Conservation (phyloP, 2,113 vertebrate species). For the Helogale parvula region DNA sequence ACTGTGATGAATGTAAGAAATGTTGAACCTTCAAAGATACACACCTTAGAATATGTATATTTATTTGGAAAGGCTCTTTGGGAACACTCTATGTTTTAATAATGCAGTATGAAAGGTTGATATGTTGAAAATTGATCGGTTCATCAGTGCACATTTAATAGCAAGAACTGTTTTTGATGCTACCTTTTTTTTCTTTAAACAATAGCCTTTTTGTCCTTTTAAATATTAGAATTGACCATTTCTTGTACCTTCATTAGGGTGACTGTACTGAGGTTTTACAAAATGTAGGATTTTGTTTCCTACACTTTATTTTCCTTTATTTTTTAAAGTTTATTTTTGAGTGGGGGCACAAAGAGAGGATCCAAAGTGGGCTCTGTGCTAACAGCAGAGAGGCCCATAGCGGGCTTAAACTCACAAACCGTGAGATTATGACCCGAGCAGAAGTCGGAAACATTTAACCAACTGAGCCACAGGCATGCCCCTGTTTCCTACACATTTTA, state of each 20-base stretch:
- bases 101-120: neutral
- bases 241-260: neutral
- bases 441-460: too few species aligned
- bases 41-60: neutral
- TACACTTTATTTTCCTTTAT: neutral
- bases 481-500: neutral
- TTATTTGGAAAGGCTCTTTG: constrained; percentile 2
- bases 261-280: neutral
- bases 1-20: constrained; percentile 98
- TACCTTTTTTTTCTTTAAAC: neutral
- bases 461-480: too few species aligned
- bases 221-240: neutral
- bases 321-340: too few species aligned
- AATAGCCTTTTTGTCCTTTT: neutral
- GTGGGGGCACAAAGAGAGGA: too few species aligned
- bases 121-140: neutral
- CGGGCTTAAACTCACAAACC: too few species aligned
- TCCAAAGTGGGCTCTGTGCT: too few species aligned
- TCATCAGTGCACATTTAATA: neutral
- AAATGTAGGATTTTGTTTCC: constrained; percentile 5
- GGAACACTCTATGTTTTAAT: constrained; percentile 2
- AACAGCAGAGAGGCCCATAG: too few species aligned
- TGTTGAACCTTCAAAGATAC: neutral
- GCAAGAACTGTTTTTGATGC: neutral
- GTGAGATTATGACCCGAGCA: too few species aligned